These are phyloP conservation scores for Nycticorax nycticorax DNA, from an alignment of 2,113 vertebrate species.

Conservation along the genomic window DNA sequence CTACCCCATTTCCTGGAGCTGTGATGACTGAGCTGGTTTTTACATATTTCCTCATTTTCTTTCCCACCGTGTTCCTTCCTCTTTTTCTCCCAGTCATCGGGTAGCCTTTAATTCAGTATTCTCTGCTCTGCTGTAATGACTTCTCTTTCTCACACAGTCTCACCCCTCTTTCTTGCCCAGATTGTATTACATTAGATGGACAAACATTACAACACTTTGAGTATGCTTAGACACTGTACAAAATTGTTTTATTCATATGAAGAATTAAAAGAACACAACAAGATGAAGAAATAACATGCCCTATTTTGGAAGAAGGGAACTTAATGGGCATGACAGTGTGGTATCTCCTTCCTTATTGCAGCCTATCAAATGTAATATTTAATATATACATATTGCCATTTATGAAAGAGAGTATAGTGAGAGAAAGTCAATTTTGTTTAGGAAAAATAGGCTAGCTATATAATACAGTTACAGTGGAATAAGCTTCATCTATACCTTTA, in stretches of 20 bases:
- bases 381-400: not conserved
- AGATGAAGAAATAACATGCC: not conserved
- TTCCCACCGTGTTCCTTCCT: not conserved
- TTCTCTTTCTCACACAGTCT: not conserved
- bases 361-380: not conserved
- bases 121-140: not conserved
- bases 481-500: not conserved
- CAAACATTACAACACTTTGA: not conserved
- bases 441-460: not conserved
- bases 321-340: not conserved
- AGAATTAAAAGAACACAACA: not conserved
- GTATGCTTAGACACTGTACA: not conserved
- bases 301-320: not conserved
- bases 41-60: not conserved
- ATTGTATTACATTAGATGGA: not conserved
- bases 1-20: not conserved
- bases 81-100: not conserved
- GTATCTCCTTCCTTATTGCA: not conserved
- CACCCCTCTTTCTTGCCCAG: accelerated
- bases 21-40: not conserved
- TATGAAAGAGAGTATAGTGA: not conserved
- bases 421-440: not conserved
- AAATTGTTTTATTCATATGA: not conserved
- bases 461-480: not conserved
- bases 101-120: not conserved